Percentiles rank a stretch among this genome's conserved stretches.
phyloP scores from a whole-genome alignment of 2,113 vertebrate species.

The Clinocottus analis region DNA sequence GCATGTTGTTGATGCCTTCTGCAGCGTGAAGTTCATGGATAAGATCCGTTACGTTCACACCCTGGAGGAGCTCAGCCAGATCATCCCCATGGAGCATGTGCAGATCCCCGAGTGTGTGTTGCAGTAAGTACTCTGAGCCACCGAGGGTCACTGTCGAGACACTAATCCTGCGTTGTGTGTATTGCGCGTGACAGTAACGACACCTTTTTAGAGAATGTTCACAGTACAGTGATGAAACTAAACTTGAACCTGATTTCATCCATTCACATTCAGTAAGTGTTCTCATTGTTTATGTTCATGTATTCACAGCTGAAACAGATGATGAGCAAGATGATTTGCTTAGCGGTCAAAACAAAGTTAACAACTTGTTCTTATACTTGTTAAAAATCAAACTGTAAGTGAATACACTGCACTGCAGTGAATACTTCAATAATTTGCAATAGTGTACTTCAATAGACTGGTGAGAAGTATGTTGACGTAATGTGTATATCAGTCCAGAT shows the following conservation, averaged over 20 bases:
- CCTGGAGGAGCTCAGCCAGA: conserved; percentile 89
- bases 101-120: conserved; percentile 94
- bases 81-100: conserved; percentile 96
- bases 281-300: neutral
- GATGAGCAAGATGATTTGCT: neutral
- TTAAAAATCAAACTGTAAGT: neutral
- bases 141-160: conserved; percentile 45
- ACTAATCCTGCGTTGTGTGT: neutral
- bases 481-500: neutral
- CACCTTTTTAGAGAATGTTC: neutral
- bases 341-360: neutral
- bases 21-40: conserved; percentile 93
- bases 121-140: conserved; percentile 87
- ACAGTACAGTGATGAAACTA: neutral
- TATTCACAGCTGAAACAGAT: neutral
- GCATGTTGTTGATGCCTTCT: neutral
- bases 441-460: neutral
- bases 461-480: conserved; percentile 1
- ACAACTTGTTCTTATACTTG: too few species aligned
- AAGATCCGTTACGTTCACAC: conserved; percentile 95
- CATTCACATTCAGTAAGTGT: neutral
- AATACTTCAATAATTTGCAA: neutral
- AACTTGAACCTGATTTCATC: neutral
- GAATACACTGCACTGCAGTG: neutral
- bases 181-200: neutral